Base-by-base conservation (phyloP, 2,113 vertebrate species). In the Callocephalon fimbriatum region DNA sequence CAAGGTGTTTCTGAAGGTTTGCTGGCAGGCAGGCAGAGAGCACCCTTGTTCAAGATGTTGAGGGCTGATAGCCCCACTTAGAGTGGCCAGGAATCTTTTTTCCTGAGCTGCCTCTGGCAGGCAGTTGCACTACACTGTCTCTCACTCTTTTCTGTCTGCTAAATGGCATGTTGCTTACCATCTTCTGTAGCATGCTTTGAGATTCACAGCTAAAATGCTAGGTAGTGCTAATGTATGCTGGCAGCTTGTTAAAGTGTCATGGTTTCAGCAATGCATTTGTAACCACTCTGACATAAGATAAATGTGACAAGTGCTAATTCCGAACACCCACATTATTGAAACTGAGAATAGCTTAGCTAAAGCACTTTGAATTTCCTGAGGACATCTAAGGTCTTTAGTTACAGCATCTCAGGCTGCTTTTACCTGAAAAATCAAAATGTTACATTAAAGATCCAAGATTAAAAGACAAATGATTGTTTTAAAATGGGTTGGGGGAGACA, bases 231-330 rank as follows among this genome's bases (percentile, higher is more conserved):
- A 90, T 93, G 76, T 93, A 42, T 90, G 77, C 71, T 90, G 90
- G 90, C 93, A 96, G 77, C 84, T 91, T 96, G 92, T 95, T 92
- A 84, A 96, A 96, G 81, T 90, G 94, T 91, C 54, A 15, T 95
- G 86, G 63, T 97, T 97, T 86, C 87, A 82, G 61, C 56, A 47
- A 90, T 92, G 78, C 58, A 51, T 96, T 95, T 94, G 56, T 93
- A 96, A 91, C 72, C 45, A 90, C 32, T 93, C 31, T 67, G 86
- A 93, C 54, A 63, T 77, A 95, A 91, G 91, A 95, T 74, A 96
- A 95, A 95, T 95, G 77, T 97, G 92, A 96, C 91, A 97, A 93
- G 93, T 94, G 93, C 75, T 95, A 95, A 96, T 97, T 97, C 80
- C 62, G 75, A 93, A 93, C 88, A 86, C 77, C 90, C 80, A 93